These are phyloP conservation scores for Clinocottus analis DNA, from an alignment of 2,113 vertebrate species.

Conservation along the genomic window DNA sequence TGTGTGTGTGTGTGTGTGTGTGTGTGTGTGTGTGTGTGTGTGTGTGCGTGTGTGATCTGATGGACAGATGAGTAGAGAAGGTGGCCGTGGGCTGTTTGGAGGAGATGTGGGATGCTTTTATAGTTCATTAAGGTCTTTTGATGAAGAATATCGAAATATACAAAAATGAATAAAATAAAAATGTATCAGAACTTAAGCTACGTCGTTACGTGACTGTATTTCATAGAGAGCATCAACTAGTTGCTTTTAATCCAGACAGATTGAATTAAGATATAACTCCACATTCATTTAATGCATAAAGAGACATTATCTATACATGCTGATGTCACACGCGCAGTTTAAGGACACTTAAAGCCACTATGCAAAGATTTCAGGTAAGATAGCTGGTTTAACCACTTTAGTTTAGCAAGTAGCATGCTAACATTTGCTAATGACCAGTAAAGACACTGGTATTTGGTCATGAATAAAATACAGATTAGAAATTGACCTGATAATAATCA, in stretches of 20 bases:
- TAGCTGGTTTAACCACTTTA: too few relatives aligned
- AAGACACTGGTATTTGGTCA: neutral
- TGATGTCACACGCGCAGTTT: too few relatives aligned
- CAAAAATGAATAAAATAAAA: too few relatives aligned
- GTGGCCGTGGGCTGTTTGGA: conserved; percentile 19
- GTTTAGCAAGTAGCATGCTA: neutral
- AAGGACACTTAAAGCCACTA: conserved; percentile 10
- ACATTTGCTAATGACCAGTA: neutral
- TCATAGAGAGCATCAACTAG: neutral
- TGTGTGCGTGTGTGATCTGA: conserved; percentile 6
- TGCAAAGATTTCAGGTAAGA: neutral
- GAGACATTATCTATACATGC: too few relatives aligned
- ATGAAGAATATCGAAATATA: too few relatives aligned
- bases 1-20: neutral
- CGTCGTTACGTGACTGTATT: neutral
- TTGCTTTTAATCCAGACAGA: neutral
- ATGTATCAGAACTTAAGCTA: neutral
- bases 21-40: neutral
- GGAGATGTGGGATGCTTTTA: conserved; percentile 17
- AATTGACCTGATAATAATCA: neutral
- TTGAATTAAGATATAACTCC: too few relatives aligned
- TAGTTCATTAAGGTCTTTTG: too few relatives aligned
- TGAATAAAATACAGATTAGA: neutral
- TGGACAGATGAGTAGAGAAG: conserved; percentile 10
- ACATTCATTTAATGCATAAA: too few relatives aligned